Percentiles rank a stretch among this genome's conserved stretches.
phyloP scores from a whole-genome alignment of 2,888 invertebrate species.

The Pammene aurita region DNA sequence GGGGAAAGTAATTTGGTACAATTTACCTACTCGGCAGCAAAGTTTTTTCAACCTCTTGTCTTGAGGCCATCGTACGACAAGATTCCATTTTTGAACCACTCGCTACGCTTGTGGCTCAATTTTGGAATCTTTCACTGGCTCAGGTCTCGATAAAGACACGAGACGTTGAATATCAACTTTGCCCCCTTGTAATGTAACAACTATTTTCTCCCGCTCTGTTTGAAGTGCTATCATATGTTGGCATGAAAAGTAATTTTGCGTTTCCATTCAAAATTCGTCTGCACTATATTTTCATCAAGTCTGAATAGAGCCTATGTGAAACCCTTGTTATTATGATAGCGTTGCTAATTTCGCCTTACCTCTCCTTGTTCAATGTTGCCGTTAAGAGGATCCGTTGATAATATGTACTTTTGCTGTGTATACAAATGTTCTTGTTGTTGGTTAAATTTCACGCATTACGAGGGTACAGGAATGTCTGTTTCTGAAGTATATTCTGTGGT shows the following conservation, averaged over 20 bases:
- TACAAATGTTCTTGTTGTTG: constrained; percentile 18
- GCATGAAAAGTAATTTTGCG: background rate
- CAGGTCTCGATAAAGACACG: no score
- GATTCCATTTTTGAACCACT: no score
- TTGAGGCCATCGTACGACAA: no score
- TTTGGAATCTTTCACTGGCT: no score
- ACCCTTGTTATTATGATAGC: constrained; percentile 63
- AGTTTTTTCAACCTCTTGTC: no score
- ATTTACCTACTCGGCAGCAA: no score
- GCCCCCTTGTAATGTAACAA: no score
- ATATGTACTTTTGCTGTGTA: constrained; percentile 28
- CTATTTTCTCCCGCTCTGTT: no score
- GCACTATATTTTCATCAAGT: constrained; percentile 6
- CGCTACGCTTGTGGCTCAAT: no score
- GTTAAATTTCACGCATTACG: constrained; percentile 19
- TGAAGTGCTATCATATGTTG: no score
- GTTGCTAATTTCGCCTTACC: constrained; percentile 61
- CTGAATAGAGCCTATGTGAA: constrained; percentile 31
- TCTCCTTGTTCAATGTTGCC: constrained; percentile 36
- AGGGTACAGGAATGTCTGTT: background rate
- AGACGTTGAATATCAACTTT: no score
- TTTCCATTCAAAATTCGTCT: background rate
- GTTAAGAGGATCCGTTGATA: constrained; percentile 37
- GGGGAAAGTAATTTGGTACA: no score
- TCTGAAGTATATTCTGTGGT: background rate